Evolutionary conservation across 2,888 invertebrate genomes (phyloP).

Genomic region (Diabrotica balteata): DNA sequence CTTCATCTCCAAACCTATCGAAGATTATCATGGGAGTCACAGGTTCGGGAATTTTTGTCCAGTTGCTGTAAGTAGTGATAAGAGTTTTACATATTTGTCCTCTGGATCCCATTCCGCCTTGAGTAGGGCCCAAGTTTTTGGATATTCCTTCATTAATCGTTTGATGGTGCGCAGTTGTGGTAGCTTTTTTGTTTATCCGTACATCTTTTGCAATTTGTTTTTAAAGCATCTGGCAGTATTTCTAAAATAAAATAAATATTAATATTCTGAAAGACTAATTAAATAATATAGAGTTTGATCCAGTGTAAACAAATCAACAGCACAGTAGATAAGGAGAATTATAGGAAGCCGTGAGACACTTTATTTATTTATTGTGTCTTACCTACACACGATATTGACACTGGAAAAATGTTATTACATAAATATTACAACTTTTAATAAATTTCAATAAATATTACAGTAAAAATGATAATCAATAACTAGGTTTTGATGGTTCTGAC

Average conservation of each 20-base stretch:
- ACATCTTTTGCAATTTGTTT: conserved; percentile 71
- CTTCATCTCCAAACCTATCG: conserved; percentile 31
- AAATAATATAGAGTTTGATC: too few relatives aligned
- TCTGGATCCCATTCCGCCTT: conserved; percentile 73
- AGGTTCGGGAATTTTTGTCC: conserved; percentile 1
- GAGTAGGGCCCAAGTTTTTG: conserved; percentile 72
- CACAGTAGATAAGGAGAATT: too few relatives aligned
- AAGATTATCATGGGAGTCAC: conserved; percentile 16
- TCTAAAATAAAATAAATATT: conserved; percentile 60
- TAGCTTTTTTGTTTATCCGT: conserved; percentile 71
- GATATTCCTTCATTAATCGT: conserved; percentile 70
- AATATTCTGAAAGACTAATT: not conserved
- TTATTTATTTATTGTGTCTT: too few relatives aligned
- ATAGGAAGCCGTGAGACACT: too few relatives aligned
- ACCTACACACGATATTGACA: too few relatives aligned
- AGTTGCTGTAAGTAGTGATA: conserved; percentile 53
- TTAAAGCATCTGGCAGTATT: conserved; percentile 74
- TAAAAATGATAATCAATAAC: too few relatives aligned
- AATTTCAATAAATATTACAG: too few relatives aligned
- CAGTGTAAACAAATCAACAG: too few relatives aligned
- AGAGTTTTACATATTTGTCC: conserved; percentile 66
- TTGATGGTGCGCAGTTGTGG: conserved; percentile 71
- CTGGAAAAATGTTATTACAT: too few relatives aligned
- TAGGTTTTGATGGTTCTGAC: too few relatives aligned
- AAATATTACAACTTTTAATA: too few relatives aligned